Evolutionary conservation across 1,140 invertebrate genomes (phyloP).

Genomic region (Drosophila pectinifera): DNA sequence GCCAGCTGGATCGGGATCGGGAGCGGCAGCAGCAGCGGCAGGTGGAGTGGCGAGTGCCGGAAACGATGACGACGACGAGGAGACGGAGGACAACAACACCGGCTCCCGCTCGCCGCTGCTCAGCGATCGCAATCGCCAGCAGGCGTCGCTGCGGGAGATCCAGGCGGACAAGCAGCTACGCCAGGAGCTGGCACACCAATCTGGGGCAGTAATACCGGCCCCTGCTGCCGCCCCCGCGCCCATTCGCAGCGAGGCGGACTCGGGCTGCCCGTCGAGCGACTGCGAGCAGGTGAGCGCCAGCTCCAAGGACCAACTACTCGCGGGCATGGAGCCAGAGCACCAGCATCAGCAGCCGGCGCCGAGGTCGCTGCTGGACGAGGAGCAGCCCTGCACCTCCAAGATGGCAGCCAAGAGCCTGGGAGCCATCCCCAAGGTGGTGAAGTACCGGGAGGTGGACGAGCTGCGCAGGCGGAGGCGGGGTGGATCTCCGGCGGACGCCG

Average conservation of each 20-base stretch:
- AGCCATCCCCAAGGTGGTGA: constrained; percentile 89
- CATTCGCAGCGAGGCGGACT: constrained; percentile 78
- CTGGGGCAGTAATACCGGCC: constrained; percentile 12
- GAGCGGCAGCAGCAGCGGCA: not conserved
- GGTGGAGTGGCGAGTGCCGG: not conserved
- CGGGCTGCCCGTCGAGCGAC: constrained; percentile 80
- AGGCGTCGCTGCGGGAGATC: constrained; percentile 48
- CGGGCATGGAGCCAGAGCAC: constrained; percentile 79
- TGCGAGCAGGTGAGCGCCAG: constrained; percentile 87
- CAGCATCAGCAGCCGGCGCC: constrained; percentile 71
- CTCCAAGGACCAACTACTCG: constrained; percentile 88
- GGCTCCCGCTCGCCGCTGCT: constrained; percentile 87
- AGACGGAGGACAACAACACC: constrained; percentile 87
- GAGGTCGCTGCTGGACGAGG: constrained; percentile 41
- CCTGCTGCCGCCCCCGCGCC: constrained; percentile 18
- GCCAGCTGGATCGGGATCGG: not conserved
- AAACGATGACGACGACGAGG: constrained; percentile 71
- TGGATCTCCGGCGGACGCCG: constrained; percentile 4
- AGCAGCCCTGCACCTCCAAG: constrained; percentile 66
- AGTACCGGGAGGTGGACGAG: constrained; percentile 78
- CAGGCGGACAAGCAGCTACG: constrained; percentile 67
- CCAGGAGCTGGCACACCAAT: constrained; percentile 55
- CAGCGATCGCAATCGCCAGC: constrained; percentile 77
- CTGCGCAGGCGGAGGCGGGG: constrained; percentile 52
- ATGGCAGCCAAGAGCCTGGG: constrained; percentile 87